Percentiles rank a stretch among this genome's conserved stretches.
Evolutionary conservation across 92 coral and sea anemone species (phyloP).

Genomic region (Porites divaricata): DNA sequence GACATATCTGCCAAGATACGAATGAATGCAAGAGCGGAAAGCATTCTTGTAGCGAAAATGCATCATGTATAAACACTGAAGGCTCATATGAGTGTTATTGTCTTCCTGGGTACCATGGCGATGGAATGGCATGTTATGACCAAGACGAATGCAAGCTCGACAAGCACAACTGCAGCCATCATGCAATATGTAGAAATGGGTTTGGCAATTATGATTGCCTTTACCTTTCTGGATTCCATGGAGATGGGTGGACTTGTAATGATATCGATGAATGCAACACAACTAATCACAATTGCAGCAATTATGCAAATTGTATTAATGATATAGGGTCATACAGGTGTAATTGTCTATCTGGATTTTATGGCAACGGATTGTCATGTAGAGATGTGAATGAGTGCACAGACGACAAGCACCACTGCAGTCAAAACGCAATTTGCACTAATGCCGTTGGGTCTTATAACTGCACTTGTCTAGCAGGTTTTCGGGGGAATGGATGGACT

Average conservation of each 20-base stretch:
- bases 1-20: neutral
- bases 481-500: neutral
- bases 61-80: neutral
- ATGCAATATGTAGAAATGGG: slow-evolving; percentile 14
- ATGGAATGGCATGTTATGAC: slow-evolving; percentile 11
- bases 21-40: neutral
- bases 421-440: neutral
- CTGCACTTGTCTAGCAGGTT: slow-evolving; percentile 1
- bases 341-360: neutral
- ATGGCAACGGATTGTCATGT: slow-evolving; percentile 5
- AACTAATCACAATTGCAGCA: neutral
- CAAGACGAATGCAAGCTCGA: slow-evolving; percentile 1
- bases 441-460: slow-evolving; percentile 3
- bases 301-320: neutral
- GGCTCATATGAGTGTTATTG: slow-evolving; percentile 20
- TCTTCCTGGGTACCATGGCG: neutral
- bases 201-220: slow-evolving; percentile 15
- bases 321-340: slow-evolving; percentile 2
- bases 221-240: slow-evolving; percentile 1
- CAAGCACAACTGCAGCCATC: neutral
- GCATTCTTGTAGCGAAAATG: neutral
- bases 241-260: neutral
- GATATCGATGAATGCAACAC: neutral
- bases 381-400: slow-evolving; percentile 2
- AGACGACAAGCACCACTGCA: neutral